These are phyloP conservation scores for Cygnus atratus DNA, from an alignment of 2,113 vertebrate species.

Conservation along the genomic window DNA sequence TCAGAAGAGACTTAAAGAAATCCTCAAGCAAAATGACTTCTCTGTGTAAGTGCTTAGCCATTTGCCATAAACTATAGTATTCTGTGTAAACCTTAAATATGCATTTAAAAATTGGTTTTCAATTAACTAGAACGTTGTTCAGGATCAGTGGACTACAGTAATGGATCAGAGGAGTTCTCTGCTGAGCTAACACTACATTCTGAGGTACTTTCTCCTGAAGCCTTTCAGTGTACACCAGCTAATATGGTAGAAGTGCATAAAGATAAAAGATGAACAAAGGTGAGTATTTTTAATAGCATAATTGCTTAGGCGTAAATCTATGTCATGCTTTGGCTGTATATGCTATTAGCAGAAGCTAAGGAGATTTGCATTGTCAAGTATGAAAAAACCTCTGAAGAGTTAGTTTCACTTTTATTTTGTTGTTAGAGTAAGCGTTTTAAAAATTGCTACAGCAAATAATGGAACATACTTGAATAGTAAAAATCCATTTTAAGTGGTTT, in stretches of 20 bases:
- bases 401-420: not conserved
- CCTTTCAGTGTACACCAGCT: constrained; percentile 80
- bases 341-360: not conserved
- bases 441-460: not conserved
- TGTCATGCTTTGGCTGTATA: not conserved
- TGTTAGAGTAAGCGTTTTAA: not conserved
- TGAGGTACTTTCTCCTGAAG: constrained; percentile 79
- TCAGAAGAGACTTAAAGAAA: constrained; percentile 93
- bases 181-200: constrained; percentile 86
- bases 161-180: constrained; percentile 83
- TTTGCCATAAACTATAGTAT: constrained; percentile 55
- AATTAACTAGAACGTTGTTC: constrained; percentile 85
- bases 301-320: not conserved
- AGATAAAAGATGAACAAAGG: constrained; percentile 79
- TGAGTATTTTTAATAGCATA: constrained; percentile 53
- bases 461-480: not conserved
- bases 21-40: constrained; percentile 91
- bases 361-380: not conserved
- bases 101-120: constrained; percentile 70
- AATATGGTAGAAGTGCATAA: constrained; percentile 87
- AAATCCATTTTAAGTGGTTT: not conserved
- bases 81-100: constrained; percentile 31
- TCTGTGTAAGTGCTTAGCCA: constrained; percentile 86
- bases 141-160: constrained; percentile 76
- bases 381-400: not conserved